A percentile compares a stretch with the other conserved stretches of the same genome.
Evolutionary conservation across 2,113 vertebrate species (phyloP).

Genomic region (Trinectes maculatus): DNA sequence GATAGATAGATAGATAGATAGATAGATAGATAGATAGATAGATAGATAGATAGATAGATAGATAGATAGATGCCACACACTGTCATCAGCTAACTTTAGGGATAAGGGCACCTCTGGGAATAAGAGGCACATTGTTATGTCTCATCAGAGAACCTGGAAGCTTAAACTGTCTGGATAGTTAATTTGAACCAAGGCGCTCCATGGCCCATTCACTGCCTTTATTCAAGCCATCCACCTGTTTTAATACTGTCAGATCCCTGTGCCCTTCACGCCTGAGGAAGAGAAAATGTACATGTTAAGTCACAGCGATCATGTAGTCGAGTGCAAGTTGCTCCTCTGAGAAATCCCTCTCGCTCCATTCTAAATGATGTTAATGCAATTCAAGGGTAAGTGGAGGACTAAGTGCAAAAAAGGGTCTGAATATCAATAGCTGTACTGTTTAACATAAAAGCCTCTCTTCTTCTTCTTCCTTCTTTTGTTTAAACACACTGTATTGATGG

Average conservation of each 20-base stretch:
- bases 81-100: slow-evolving; percentile 9
- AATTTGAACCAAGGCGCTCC: slow-evolving; percentile 23
- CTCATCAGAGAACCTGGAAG: slow-evolving; percentile 28
- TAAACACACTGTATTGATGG: too few species aligned
- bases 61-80: not conserved
- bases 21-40: not conserved
- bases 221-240: slow-evolving; percentile 19
- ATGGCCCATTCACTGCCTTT: slow-evolving; percentile 26
- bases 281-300: slow-evolving; percentile 61
- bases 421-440: slow-evolving; percentile 62
- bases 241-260: slow-evolving; percentile 46
- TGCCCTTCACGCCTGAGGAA: slow-evolving; percentile 65
- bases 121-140: slow-evolving; percentile 30
- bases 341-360: slow-evolving; percentile 50
- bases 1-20: too few species aligned
- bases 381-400: slow-evolving; percentile 52
- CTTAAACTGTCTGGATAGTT: slow-evolving; percentile 43
- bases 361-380: slow-evolving; percentile 74
- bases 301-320: slow-evolving; percentile 59
- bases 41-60: not conserved
- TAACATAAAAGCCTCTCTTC: slow-evolving; percentile 28
- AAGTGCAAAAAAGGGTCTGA: slow-evolving; percentile 65
- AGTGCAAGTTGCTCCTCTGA: slow-evolving; percentile 52
- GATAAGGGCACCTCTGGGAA: slow-evolving; percentile 25
- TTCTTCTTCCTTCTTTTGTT: too few species aligned